A percentile compares a stretch with the other conserved stretches of the same genome.
Evolutionary conservation across 2,113 vertebrate genomes (phyloP).

Genomic region (Rhabdomys dilectus): DNA sequence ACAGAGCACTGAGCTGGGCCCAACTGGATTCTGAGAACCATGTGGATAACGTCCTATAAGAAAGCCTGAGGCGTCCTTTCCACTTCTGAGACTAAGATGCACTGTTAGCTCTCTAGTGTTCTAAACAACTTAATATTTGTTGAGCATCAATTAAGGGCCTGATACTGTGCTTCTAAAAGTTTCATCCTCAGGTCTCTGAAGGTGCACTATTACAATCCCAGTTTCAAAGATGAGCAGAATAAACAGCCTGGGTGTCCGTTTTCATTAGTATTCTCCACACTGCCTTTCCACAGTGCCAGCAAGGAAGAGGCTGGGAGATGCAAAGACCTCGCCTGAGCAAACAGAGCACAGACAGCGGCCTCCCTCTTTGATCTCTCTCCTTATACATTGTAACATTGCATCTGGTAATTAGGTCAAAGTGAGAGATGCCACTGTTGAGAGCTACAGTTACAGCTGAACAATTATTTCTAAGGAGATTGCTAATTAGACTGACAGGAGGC

Average conservation of each 20-base stretch:
- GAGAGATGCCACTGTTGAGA: constrained; percentile 36
- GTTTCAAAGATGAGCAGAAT: not conserved
- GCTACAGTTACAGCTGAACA: constrained; percentile 39
- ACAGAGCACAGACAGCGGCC: constrained; percentile 53
- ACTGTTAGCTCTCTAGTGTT: constrained; percentile 39
- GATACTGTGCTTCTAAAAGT: not conserved
- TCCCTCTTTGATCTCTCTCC: constrained; percentile 60
- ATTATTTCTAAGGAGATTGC: constrained; percentile 61
- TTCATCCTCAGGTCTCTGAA: not conserved
- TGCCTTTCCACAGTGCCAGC: not conserved
- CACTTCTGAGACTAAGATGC: not conserved
- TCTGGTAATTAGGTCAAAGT: constrained; percentile 73
- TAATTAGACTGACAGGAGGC: constrained; percentile 63
- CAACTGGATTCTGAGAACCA: constrained; percentile 48
- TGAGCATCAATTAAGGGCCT: not conserved
- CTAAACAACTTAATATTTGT: constrained; percentile 11
- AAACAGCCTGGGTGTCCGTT: not conserved
- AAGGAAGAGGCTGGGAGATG: not conserved
- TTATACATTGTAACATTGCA: constrained; percentile 55
- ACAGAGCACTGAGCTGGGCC: constrained; percentile 23
- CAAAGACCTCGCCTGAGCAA: not conserved
- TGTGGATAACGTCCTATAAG: not conserved
- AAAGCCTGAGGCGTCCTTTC: constrained; percentile 43
- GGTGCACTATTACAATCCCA: not conserved
- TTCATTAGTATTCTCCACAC: constrained; percentile 27